Base-by-base conservation (phyloP, 2,113 vertebrate genomes). In the Aptenodytes patagonicus region DNA sequence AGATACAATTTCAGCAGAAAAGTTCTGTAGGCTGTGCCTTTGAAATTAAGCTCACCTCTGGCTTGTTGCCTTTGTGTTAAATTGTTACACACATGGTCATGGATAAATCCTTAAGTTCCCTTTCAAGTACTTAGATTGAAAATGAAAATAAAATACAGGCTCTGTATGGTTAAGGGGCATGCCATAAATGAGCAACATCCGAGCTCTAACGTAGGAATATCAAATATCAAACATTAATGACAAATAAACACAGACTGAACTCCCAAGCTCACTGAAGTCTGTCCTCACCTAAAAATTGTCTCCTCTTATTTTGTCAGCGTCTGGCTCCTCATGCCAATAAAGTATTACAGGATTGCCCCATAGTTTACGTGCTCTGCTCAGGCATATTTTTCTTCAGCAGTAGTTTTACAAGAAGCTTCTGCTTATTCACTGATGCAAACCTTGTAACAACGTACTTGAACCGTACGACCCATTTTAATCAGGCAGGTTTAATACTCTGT, bases 1-100 rank as follows among this genome's bases (percentile, higher is more conserved):
- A 83, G 96, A 95, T 97, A 97, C 12, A 44, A 22, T 66, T 93
- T 86, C 65, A 92, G 77, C 69, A 82, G 90, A 47, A 9, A 40
- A 65, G 36, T 60, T 75, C 10, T 65, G 8, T 31, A 24, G 61
- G 61, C 44, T 55, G 31, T 49, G 54, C 61, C 31, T 70, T 38
- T 44, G 68, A 73, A 90, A 34, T 49, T 21, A 52, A 77, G 36
- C 49, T 87, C 38, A 21, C 1, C 17, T 65, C 76, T 75, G 80
- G 19, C 42, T 61, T 54, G 7, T 4, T 85, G 73, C 44, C 42
- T 64, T 66, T 78, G 32, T 47, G 44, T 85, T 64, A 38, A 46
- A 55, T 62, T 47, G 22, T 47, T 78, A 32, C 38, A 42, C 24
- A 15, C 11, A 1, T 17, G 34, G n/a, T 47, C 64, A 11, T 13